These are phyloP conservation scores for Antechinus flavipes DNA, from an alignment of 2,113 vertebrate genomes.

Conservation along the genomic window DNA sequence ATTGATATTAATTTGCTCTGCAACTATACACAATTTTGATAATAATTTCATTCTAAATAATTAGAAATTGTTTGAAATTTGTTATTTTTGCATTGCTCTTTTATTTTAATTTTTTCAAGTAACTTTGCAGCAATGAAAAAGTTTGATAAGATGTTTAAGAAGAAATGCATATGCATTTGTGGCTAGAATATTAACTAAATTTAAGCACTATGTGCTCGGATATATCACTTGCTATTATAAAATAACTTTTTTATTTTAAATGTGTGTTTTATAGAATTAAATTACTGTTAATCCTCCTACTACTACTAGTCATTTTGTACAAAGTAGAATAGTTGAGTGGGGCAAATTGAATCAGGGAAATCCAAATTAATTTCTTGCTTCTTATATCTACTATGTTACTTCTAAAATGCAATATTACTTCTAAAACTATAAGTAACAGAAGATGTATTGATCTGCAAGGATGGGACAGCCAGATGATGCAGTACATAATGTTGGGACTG, in stretches of 20 bases:
- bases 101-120: background rate
- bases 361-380: background rate
- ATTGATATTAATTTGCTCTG: background rate
- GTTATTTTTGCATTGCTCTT: background rate
- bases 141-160: background rate
- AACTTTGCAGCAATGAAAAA: background rate
- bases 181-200: background rate
- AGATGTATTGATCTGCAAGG: background rate
- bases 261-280: background rate
- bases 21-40: background rate
- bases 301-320: background rate
- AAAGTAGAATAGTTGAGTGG: background rate
- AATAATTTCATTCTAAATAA: background rate
- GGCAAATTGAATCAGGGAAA: background rate
- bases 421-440: background rate
- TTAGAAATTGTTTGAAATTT: background rate
- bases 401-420: background rate
- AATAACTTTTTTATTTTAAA: background rate
- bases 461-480: too few relatives aligned
- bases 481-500: too few relatives aligned
- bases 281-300: background rate
- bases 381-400: background rate
- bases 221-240: background rate
- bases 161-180: background rate
- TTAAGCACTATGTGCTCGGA: background rate